phyloP scores from a whole-genome alignment of 2,797 vertebrate genomes.

The Phataginus tricuspis region DNA sequence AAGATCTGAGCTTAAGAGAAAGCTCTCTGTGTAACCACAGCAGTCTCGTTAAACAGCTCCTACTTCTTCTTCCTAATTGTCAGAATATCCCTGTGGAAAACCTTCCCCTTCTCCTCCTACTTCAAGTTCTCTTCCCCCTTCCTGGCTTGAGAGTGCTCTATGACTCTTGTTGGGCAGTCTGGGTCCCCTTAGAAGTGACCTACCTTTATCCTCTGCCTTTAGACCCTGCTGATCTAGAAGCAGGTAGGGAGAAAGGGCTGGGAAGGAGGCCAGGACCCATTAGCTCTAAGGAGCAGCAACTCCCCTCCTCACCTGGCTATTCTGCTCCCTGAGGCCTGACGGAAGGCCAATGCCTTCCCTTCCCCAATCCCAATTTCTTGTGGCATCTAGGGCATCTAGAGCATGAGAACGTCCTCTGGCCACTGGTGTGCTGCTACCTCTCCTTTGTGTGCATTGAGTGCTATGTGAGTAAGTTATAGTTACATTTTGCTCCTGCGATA shows the following conservation, averaged over 20 bases:
- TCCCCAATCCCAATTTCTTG: slow-evolving; percentile 5
- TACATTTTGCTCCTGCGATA: slow-evolving; percentile 48
- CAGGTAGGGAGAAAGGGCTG: not conserved
- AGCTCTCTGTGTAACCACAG: not conserved
- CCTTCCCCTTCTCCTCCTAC: not conserved
- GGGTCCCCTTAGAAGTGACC: not conserved
- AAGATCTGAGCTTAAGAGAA: slow-evolving; percentile 42
- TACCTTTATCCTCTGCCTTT: not conserved
- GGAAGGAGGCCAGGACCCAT: not conserved
- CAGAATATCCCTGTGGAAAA: slow-evolving; percentile 33
- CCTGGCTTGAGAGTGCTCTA: not conserved
- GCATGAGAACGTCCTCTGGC: slow-evolving; percentile 44
- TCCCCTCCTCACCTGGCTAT: not conserved
- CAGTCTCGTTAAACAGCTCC: slow-evolving; percentile 15
- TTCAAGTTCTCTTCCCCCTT: not conserved
- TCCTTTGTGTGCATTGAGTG: slow-evolving; percentile 40
- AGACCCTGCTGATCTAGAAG: not conserved
- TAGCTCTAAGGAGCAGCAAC: not conserved
- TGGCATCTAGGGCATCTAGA: not conserved
- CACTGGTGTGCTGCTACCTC: not conserved
- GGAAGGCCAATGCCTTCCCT: slow-evolving; percentile 24
- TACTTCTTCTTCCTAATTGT: slow-evolving; percentile 49
- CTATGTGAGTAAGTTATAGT: slow-evolving; percentile 54
- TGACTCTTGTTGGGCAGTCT: not conserved
- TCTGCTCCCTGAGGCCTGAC: not conserved